Evolutionary conservation across 2,888 invertebrate species (phyloP).

Genomic region (Ormia ochracea): DNA sequence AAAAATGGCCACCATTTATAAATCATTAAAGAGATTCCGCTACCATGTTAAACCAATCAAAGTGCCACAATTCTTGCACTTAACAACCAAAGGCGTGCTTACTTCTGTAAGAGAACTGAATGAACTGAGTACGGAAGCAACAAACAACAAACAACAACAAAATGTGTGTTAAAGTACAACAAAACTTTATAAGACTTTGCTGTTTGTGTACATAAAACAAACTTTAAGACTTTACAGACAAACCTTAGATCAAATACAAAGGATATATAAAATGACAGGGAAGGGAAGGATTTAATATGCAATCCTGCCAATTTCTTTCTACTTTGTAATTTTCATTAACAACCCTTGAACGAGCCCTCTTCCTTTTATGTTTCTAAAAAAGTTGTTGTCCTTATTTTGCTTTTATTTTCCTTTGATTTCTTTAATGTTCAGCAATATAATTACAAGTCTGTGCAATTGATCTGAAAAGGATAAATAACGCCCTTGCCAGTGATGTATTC

Average conservation of each 20-base stretch:
- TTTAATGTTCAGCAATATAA: constrained; percentile 42
- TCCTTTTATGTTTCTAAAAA: background rate
- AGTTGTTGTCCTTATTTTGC: too few species aligned
- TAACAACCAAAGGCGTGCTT: constrained; percentile 58
- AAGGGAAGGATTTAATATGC: constrained; percentile 11
- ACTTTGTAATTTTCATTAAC: constrained; percentile 23
- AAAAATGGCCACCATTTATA: constrained; percentile 20
- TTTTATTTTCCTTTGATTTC: constrained; percentile 27
- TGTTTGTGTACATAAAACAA: constrained; percentile 30
- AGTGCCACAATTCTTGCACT: constrained; percentile 27
- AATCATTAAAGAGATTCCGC: background rate
- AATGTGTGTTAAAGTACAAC: constrained; percentile 16
- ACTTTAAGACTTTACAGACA: constrained; percentile 39
- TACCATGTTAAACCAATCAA: constrained; percentile 37
- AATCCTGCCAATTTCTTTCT: background rate
- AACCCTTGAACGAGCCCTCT: background rate
- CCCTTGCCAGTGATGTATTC: background rate
- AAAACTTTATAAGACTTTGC: constrained; percentile 6
- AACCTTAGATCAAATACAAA: constrained; percentile 25
- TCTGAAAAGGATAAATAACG: background rate
- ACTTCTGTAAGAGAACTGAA: constrained; percentile 4
- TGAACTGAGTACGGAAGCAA: background rate
- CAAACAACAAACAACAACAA: constrained; percentile 16
- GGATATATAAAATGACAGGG: background rate
- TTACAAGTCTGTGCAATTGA: constrained; percentile 32